These are phyloP conservation scores for Pipa parva DNA, from an alignment of 2,113 vertebrate genomes.

Conservation along the genomic window DNA sequence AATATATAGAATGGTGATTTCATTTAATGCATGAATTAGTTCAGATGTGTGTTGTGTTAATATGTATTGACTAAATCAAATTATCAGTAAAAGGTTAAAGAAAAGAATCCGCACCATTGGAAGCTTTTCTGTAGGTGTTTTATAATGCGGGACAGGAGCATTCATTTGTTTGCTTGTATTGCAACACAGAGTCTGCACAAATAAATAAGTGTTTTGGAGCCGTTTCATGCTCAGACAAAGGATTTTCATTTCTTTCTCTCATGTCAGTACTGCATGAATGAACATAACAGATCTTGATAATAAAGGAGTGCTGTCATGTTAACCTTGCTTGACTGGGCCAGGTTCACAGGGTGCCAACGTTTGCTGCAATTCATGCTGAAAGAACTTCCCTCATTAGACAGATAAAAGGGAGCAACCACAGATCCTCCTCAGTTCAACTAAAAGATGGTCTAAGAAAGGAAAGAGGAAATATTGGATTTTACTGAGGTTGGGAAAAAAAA, in stretches of 20 bases:
- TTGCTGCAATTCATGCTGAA: constrained; percentile 15
- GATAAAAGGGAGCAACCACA: background rate
- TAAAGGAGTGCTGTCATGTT: constrained; percentile 36
- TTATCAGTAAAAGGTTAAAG: background rate
- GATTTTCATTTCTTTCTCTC: constrained; percentile 28
- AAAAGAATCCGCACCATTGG: background rate
- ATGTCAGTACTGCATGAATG: constrained; percentile 30
- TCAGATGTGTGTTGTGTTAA: too few species aligned
- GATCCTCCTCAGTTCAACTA: background rate
- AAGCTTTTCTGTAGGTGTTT: constrained; percentile 16
- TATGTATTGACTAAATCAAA: background rate
- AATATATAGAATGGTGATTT: too few species aligned
- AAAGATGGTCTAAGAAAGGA: background rate
- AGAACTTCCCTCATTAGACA: constrained; percentile 11
- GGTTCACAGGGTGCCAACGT: constrained; percentile 18
- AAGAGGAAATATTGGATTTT: background rate
- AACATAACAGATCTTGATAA: constrained; percentile 35
- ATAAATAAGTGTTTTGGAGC: constrained; percentile 34
- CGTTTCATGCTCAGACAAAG: constrained; percentile 25
- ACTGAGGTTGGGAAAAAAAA: background rate
- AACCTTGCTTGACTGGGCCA: constrained; percentile 31
- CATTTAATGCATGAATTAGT: too few species aligned
- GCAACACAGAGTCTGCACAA: constrained; percentile 18
- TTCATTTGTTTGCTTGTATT: constrained; percentile 18
- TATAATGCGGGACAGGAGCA: constrained; percentile 26